These are phyloP conservation scores for Ophion slaviceki DNA, from an alignment of 2,888 invertebrate species.

Conservation along the genomic window DNA sequence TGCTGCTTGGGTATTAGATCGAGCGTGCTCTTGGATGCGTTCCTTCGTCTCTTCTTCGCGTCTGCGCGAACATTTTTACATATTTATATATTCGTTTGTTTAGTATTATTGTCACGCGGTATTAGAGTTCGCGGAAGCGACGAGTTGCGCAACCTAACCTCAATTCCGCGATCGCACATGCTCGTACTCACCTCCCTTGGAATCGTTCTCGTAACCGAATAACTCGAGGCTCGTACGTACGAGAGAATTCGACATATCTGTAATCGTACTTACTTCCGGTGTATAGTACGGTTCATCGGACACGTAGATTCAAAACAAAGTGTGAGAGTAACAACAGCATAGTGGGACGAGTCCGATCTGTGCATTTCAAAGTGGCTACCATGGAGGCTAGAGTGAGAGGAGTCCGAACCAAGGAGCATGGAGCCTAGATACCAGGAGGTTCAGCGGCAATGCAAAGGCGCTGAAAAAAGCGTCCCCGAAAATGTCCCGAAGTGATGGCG, in stretches of 20 bases:
- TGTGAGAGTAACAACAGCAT: too few species aligned
- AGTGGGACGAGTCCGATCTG: too few species aligned
- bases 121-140: not conserved
- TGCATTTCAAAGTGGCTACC: too few species aligned
- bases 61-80: not conserved
- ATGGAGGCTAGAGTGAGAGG: too few species aligned
- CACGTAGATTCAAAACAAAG: too few species aligned
- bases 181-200: conserved; percentile 71
- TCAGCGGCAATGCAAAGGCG: too few species aligned
- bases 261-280: not conserved
- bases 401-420: too few species aligned
- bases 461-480: too few species aligned
- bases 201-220: conserved; percentile 82
- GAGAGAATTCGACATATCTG: conserved; percentile 86
- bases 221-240: conserved; percentile 86
- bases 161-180: not conserved
- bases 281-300: not conserved
- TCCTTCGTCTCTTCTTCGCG: conserved; percentile 76
- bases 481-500: too few species aligned
- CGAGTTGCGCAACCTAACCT: conserved; percentile 45
- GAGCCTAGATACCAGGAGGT: too few species aligned
- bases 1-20: conserved; percentile 79
- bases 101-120: not conserved
- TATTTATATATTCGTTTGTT: not conserved
- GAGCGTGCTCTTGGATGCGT: conserved; percentile 77